Evolutionary conservation across 2,113 vertebrate genomes (phyloP).

Genomic region (Okapia johnstoni): DNA sequence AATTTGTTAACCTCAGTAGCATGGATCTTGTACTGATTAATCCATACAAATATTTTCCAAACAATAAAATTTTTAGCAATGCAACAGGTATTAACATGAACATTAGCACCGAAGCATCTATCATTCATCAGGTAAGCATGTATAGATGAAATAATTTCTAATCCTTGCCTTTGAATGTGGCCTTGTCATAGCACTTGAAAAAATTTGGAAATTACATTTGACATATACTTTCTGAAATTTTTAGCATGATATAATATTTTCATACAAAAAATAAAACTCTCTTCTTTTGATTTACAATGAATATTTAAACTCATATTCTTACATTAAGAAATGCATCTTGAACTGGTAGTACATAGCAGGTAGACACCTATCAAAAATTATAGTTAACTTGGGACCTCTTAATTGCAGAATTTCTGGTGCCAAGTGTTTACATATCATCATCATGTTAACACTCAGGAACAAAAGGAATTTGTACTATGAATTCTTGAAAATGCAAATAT

Average conservation of each 20-base stretch:
- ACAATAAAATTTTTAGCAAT: neutral
- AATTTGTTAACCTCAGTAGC: neutral
- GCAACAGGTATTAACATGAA: neutral
- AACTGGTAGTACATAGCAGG: neutral
- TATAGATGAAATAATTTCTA: neutral
- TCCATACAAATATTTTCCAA: neutral
- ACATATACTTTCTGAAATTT: neutral
- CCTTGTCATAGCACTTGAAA: neutral
- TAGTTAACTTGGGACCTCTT: neutral
- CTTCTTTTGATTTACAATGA: neutral
- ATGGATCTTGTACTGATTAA: neutral
- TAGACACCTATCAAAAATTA: neutral
- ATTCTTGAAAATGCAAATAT: neutral
- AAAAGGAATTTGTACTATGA: neutral
- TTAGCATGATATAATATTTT: neutral
- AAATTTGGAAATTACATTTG: neutral
- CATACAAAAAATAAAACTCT: neutral
- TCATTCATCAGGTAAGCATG: neutral
- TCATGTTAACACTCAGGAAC: neutral
- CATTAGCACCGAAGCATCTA: neutral
- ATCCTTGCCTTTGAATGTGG: neutral
- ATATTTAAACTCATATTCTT: neutral
- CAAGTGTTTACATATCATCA: neutral
- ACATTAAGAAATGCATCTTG: neutral
- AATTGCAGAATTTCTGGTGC: neutral